Percentiles rank a stretch among this genome's conserved stretches.
Evolutionary conservation across 1,140 invertebrate genomes (phyloP).

Genomic region (Caenorhabditis elegans): DNA sequence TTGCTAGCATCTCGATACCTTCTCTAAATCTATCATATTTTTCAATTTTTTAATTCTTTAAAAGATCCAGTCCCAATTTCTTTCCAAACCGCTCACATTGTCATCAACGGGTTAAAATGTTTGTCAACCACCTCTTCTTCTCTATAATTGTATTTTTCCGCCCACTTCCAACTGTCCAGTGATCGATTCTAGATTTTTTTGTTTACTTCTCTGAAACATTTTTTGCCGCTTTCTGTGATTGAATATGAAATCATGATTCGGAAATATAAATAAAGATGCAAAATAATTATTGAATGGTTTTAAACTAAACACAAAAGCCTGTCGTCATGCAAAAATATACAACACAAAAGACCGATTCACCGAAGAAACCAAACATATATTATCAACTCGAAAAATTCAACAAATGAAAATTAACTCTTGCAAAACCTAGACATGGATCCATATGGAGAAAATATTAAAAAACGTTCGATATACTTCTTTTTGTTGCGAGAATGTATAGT

Average conservation of each 20-base stretch:
- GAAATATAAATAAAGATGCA: neutral
- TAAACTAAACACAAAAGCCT: too few species aligned
- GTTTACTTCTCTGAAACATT: neutral
- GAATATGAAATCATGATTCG: too few species aligned
- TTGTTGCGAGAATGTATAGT: too few species aligned
- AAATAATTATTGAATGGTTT: too few species aligned
- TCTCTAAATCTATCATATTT: neutral
- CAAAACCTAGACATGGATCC: too few species aligned
- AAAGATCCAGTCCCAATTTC: neutral
- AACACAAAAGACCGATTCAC: too few species aligned
- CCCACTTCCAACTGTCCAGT: neutral
- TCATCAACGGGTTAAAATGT: neutral
- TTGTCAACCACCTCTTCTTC: slow-evolving; percentile 17
- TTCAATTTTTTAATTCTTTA: neutral
- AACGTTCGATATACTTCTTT: too few species aligned
- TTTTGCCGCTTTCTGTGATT: neutral
- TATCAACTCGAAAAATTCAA: too few species aligned
- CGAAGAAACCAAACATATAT: too few species aligned
- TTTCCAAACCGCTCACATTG: slow-evolving; percentile 32
- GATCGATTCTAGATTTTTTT: slow-evolving; percentile 7
- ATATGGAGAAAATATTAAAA: too few species aligned
- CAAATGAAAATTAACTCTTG: too few species aligned
- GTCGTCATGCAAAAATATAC: too few species aligned
- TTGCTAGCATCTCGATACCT: neutral
- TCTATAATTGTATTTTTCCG: neutral